phyloP scores from a whole-genome alignment of 2,797 vertebrate genomes.

The Zenarchopterus dispar region DNA sequence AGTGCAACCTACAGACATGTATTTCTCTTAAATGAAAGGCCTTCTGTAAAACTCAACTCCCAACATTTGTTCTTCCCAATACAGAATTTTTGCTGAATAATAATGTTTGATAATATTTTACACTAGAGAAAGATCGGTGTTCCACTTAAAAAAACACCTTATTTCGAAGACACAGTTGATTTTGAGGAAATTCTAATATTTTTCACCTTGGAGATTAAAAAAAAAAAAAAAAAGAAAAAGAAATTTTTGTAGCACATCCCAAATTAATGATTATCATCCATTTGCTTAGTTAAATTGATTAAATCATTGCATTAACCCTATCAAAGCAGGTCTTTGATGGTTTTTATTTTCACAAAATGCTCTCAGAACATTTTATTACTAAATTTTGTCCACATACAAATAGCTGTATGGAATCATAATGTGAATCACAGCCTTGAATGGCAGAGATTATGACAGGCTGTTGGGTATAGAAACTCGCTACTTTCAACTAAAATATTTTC shows the following conservation, averaged over 20 bases:
- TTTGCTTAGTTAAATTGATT: background rate
- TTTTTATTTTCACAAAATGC: background rate
- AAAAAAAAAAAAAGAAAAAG: too few species aligned
- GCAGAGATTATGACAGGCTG: constrained; percentile 33
- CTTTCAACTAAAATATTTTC: constrained; percentile 51
- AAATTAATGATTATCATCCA: background rate
- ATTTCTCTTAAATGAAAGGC: background rate
- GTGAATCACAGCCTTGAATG: constrained; percentile 17
- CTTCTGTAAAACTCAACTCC: background rate
- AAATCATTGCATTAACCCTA: too few species aligned
- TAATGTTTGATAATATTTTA: too few species aligned
- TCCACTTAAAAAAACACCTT: too few species aligned
- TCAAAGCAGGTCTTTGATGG: background rate
- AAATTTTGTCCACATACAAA: constrained; percentile 3
- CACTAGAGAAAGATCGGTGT: too few species aligned
- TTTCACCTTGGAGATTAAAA: too few species aligned
- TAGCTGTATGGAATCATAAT: background rate
- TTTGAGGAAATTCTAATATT: too few species aligned
- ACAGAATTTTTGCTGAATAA: background rate
- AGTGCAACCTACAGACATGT: background rate
- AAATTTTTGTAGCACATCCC: background rate
- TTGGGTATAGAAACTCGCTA: constrained; percentile 44
- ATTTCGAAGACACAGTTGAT: too few species aligned
- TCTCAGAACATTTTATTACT: background rate
- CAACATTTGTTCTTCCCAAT: background rate